Percentiles rank a stretch among this genome's conserved stretches.
Evolutionary conservation across 1,140 invertebrate species (phyloP).

Genomic region (Saccostrea glomerata): DNA sequence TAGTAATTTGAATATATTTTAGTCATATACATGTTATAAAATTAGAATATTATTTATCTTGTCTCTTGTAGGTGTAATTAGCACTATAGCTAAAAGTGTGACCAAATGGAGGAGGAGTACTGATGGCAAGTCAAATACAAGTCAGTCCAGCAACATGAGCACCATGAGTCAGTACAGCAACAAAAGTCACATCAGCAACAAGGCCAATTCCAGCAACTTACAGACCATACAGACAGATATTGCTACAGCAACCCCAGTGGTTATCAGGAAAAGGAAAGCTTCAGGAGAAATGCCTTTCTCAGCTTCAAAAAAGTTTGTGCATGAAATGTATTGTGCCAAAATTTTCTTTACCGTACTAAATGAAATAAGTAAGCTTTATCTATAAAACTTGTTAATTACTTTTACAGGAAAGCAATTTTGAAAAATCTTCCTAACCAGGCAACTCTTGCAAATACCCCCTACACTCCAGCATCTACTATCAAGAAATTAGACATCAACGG

Average conservation of each 20-base stretch:
- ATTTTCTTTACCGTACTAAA: background rate
- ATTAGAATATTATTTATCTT: too few species aligned
- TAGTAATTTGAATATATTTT: too few species aligned
- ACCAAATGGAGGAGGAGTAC: slow-evolving; percentile 73
- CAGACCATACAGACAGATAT: slow-evolving; percentile 12
- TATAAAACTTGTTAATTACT: background rate
- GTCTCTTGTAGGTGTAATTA: slow-evolving; percentile 70
- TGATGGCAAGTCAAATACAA: slow-evolving; percentile 70
- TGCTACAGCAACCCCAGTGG: slow-evolving; percentile 69
- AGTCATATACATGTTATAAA: too few species aligned
- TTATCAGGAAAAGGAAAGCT: slow-evolving; percentile 72
- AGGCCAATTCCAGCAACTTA: slow-evolving; percentile 43
- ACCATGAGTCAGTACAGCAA: slow-evolving; percentile 61
- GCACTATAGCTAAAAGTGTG: slow-evolving; percentile 73
- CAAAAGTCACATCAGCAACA: slow-evolving; percentile 51
- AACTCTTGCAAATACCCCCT: slow-evolving; percentile 70
- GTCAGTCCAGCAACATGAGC: slow-evolving; percentile 61
- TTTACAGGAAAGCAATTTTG: slow-evolving; percentile 75
- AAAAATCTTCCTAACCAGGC: slow-evolving; percentile 71
- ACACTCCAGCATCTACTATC: slow-evolving; percentile 69
- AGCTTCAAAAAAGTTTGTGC: slow-evolving; percentile 74
- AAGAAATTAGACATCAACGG: slow-evolving; percentile 57
- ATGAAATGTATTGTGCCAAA: background rate
- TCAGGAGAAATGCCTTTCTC: slow-evolving; percentile 72
- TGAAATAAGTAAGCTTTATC: background rate